Base-by-base conservation (phyloP, 2,888 invertebrate species). In the Pseudeuparius sepicola region DNA sequence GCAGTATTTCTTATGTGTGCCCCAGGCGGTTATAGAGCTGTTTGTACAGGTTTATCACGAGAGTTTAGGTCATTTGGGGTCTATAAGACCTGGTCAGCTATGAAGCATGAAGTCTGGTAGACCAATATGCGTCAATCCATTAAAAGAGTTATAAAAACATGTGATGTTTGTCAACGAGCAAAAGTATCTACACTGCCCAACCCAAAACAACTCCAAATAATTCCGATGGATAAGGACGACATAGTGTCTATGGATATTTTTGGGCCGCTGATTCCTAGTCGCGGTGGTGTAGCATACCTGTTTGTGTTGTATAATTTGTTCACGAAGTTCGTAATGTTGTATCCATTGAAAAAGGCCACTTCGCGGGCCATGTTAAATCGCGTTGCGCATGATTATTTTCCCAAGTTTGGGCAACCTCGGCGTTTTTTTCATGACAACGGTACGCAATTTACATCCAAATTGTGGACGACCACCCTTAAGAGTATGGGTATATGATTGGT, bases 251-350 rank as follows among this genome's bases (percentile, higher is more conserved):
- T n/a, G n/a, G n/a, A n/a, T n/a, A n/a, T n/a, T n/a, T n/a, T n/a
- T n/a, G n/a, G n/a, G n/a, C n/a, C n/a, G n/a, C n/a, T 24, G 9
- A 12, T 24, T 4, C 25, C 24, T 24, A 30, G 40, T 38, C 54
- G 46, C 7, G 46, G 34, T 43, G 53, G 53, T 41, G 57, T 55
- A n/a, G 53, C 53, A 36, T 52, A 43, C 39, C 56, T 50, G 42
- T 54, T 58, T 11, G 53, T 46, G 24, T 55, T 55, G 44, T 56
- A 59, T 34, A 53, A 41, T 24, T 48, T 43, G 4, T 32, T 37
- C 16, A 36, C 31, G 3, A 15, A 24, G 18, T 31, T 23, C 13
- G 31, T 31, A 2, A 18, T 20, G 7, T 15, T 36, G 12, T 36
- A 36, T 12, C 25, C 31, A n/a, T 4, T 36, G 13, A 36, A 31